phyloP scores from a whole-genome alignment of 23 tunicate species.

The Botrylloides violaceus region DNA sequence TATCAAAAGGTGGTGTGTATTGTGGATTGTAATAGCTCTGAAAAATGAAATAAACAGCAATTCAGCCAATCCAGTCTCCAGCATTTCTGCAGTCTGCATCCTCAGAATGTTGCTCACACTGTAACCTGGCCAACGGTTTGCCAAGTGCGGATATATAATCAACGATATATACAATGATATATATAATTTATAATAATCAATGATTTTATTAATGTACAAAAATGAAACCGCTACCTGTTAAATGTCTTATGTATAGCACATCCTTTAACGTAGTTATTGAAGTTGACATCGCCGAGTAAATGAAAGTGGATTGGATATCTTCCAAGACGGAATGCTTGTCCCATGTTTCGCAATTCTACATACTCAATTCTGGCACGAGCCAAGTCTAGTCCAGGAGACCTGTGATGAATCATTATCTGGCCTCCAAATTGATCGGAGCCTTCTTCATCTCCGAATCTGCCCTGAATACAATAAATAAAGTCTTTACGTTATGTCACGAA shows the following conservation, averaged over 20 bases:
- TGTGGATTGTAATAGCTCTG: constrained; percentile 92
- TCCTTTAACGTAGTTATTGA: constrained; percentile 51
- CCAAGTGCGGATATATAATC: too few species aligned
- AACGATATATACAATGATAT: too few species aligned
- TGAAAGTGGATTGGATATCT: constrained; percentile 99
- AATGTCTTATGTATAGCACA: constrained; percentile 84
- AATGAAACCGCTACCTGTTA: constrained; percentile 43
- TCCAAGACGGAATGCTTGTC: constrained; percentile 93
- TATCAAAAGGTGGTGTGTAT: constrained; percentile 81
- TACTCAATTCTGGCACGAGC: constrained; percentile 66
- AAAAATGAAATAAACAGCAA: neutral
- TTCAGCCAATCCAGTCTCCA: too few species aligned
- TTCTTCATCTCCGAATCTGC: constrained; percentile 88
- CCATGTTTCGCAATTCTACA: constrained; percentile 71
- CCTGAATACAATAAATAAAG: too few species aligned
- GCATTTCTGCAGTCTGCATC: too few species aligned
- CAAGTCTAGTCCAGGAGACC: constrained; percentile 18
- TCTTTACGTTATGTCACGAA: too few species aligned
- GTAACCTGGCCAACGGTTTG: too few species aligned
- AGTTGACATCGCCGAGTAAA: constrained; percentile 67
- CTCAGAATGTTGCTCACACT: too few species aligned
- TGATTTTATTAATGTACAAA: too few species aligned
- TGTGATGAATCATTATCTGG: constrained; percentile 69
- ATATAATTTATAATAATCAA: too few species aligned
- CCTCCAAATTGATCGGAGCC: constrained; percentile 93